phyloP scores from a whole-genome alignment of 92 coral and sea anemone genomes.

The Zoanthus sansibaricus region DNA sequence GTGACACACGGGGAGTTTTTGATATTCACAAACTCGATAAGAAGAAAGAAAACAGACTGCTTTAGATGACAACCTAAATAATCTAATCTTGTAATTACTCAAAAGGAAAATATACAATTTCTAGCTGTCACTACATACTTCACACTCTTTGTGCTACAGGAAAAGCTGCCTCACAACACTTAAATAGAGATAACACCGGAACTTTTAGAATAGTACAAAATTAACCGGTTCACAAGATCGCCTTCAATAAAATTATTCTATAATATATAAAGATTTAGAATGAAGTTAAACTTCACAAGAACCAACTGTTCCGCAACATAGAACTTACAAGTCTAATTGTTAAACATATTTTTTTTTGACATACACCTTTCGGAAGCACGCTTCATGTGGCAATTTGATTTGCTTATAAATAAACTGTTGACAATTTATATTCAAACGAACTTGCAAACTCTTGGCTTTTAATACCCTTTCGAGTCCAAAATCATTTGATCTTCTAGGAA shows the following conservation, averaged over 20 bases:
- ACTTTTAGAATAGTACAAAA: slow-evolving; percentile 11
- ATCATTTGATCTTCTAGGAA: slow-evolving; percentile 15
- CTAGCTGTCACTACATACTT: background rate
- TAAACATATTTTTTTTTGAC: background rate
- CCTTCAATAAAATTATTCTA: background rate
- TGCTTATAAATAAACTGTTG: slow-evolving; percentile 26
- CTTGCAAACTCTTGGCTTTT: slow-evolving; percentile 11
- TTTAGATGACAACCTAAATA: slow-evolving; percentile 27
- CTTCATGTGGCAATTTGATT: slow-evolving; percentile 13
- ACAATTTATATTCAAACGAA: background rate
- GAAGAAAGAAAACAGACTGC: background rate
- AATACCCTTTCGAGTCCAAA: background rate
- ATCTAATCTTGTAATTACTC: slow-evolving; percentile 41
- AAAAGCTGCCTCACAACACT: background rate
- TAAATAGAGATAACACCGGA: background rate
- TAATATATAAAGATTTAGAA: background rate
- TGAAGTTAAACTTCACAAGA: background rate
- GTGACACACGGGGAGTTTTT: slow-evolving; percentile 27
- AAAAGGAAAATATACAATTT: slow-evolving; percentile 23
- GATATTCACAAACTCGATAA: slow-evolving; percentile 37
- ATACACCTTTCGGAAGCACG: slow-evolving; percentile 8
- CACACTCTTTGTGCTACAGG: background rate
- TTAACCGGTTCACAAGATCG: background rate
- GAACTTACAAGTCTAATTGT: slow-evolving; percentile 7
- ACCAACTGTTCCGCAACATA: slow-evolving; percentile 36